These are phyloP conservation scores for Merodon equestris DNA, from an alignment of 2,888 invertebrate genomes.

Conservation along the genomic window DNA sequence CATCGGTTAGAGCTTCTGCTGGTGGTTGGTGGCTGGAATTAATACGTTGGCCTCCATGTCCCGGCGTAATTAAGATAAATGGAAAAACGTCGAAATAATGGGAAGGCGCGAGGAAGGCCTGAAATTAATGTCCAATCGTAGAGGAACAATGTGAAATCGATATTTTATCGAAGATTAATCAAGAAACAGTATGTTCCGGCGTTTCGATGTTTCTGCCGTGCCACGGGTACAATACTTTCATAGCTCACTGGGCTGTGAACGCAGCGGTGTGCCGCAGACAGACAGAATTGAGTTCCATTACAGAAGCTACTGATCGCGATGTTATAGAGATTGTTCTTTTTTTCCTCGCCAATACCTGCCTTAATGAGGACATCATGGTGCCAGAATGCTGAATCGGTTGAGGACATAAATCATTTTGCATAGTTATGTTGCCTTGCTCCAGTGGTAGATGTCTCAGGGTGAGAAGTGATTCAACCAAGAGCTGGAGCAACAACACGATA, in stretches of 20 bases:
- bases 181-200: constrained; percentile 33
- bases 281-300: constrained; percentile 5
- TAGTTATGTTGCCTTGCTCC: neutral
- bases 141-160: constrained; percentile 50
- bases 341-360: constrained; percentile 31
- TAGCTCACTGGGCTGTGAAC: constrained; percentile 39
- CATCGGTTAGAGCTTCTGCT: neutral
- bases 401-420: constrained; percentile 57
- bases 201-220: neutral
- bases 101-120: constrained; percentile 16
- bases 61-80: constrained; percentile 66
- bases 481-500: constrained; percentile 6
- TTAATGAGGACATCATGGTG: constrained; percentile 42
- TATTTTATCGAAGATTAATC: constrained; percentile 60
- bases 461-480: too few relatives aligned
- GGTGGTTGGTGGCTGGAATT: constrained; percentile 33
- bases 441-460: constrained; percentile 1
- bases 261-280: too few relatives aligned
- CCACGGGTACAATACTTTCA: constrained; percentile 29
- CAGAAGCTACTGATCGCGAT: constrained; percentile 5
- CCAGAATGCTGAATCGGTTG: constrained; percentile 26
- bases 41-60: constrained; percentile 56
- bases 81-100: constrained; percentile 43
- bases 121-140: constrained; percentile 42
- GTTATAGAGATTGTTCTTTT: neutral